Base-by-base conservation (phyloP, 2,113 vertebrate genomes). In the Anarhynchus alexandrinus region DNA sequence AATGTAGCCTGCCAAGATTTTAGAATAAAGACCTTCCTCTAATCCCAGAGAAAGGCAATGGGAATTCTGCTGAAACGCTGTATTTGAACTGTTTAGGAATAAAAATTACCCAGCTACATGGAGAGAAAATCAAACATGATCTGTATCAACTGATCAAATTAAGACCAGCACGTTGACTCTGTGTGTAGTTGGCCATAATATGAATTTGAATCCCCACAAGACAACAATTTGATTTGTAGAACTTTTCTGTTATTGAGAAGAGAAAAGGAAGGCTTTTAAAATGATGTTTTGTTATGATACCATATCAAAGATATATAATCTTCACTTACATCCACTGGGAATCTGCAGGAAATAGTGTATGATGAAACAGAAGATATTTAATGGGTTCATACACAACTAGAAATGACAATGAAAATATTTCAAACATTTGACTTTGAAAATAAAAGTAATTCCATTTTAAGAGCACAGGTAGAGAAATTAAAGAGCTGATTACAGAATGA, bases 121-220 rank as follows among this genome's bases (percentile, higher is more conserved):
- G 34, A 54, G 26, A 88, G 49, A 84, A 94, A 91, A 90, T 64
- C 91, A 96, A 96, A 81, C 25, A 34, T 54, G 40, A 78, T 87
- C 73, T 69, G 30, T 69, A 86, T 73, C 62, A 94, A 80, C 12
- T 61, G 45, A 82, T 72, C 58, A 90, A 42, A 93, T 82, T 62
- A 91, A 92, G 66, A 72, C 32, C 81, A 87, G 72, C 36, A 69
- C 42, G 57, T 45, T 66, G 40, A 82, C 54, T 85, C 40, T 70
- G 30, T 38, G 34, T 64, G 57, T n/a, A 85, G 81, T 20, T 79
- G 65, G 42, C 47, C 51, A 43, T n/a, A 93, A 91, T 2, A 65
- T 43, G 36, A 66, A 95, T 79, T 65, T 79, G 66, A 89, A 93
- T 90, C 22, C 26, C 58, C 78, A 82, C 7, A 91, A 70, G 51